Base-by-base conservation (phyloP, 2,113 vertebrate genomes). In the Lontra canadensis region DNA sequence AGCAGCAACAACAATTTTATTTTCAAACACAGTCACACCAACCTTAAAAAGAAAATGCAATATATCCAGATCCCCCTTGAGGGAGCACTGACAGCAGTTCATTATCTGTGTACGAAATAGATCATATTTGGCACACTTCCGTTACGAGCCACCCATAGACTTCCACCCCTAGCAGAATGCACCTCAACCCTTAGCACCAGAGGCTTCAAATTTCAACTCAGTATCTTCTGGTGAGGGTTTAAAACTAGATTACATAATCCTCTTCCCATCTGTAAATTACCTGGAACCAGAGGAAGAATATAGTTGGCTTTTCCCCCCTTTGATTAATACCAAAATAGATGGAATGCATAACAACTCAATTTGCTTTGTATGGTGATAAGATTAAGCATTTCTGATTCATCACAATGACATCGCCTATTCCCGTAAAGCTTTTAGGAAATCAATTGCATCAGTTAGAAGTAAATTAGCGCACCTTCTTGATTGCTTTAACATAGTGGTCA, bases 381-480 rank as follows among this genome's bases (percentile, higher is more conserved):
- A 97, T 96, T 92, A 90, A 94, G 83, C 34, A 90, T 57, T 94
- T 96, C 89, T 95, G 91, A 90, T 94, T 96, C 96, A 85, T 92
- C 80, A 82, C 23, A 23, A 59, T 82, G 76, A 88, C 76, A 85
- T 87, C 42, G 85, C 65, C 71, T 92, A 93, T 96, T 95, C 83
- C 79, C 18, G 82, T 49, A 63, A 83, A 97, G 82, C 83, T 97
- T 98, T 97, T 83, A 96, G 89, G 83, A 98, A 88, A 86, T 95
- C 96, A 97, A n/a, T 88, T 95, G 91, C 34, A 97, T 95, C 84
- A 69, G 36, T 52, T 88, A 87, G 67, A 97, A 97, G 76, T 49
- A 18, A 98, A 98, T 97, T 93, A 98, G 88, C 86, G 73, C 39
- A 95, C 21, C 82, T 80, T 93, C 90, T 73, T 93, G 90, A 96